A percentile compares a stretch with the other conserved stretches of the same genome.
phyloP scores from a whole-genome alignment of 2,113 vertebrate genomes.

The Nycticebus coucang region DNA sequence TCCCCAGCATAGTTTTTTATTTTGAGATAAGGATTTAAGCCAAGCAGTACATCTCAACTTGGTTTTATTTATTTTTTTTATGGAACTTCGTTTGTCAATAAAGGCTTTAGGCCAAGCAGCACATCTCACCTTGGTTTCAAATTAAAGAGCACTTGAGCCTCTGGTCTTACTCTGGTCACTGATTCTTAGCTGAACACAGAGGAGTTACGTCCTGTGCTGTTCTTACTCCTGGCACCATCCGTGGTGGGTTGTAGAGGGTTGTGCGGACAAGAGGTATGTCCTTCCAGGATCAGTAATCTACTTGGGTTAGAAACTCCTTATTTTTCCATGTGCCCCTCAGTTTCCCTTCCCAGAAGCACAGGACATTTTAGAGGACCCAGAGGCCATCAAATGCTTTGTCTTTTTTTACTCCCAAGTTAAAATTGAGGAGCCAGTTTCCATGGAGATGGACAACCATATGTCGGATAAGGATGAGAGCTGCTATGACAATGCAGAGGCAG shows the following conservation, averaged over 20 bases:
- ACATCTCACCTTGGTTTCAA: slow-evolving; percentile 11
- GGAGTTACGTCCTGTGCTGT: background rate
- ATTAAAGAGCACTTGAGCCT: background rate
- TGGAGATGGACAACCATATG: slow-evolving; percentile 96
- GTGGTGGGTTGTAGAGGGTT: too few relatives aligned
- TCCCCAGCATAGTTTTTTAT: background rate
- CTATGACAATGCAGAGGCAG: slow-evolving; percentile 95
- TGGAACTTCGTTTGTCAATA: too few relatives aligned
- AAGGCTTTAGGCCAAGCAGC: background rate
- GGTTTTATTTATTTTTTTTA: background rate
- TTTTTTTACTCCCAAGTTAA: slow-evolving; percentile 86
- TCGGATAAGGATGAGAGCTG: slow-evolving; percentile 96
- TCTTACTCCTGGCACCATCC: background rate
- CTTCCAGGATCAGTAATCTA: background rate
- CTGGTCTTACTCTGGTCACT: background rate
- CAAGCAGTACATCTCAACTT: background rate
- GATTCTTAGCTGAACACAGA: background rate
- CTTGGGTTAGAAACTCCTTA: background rate
- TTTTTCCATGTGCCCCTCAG: background rate
- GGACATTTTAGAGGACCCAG: background rate
- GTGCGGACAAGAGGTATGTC: background rate
- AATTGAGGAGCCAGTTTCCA: slow-evolving; percentile 91
- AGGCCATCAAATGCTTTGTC: background rate
- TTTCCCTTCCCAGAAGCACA: background rate
- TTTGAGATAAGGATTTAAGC: background rate